Evolutionary conservation across 2,113 vertebrate genomes (phyloP).

Genomic region (Megalops atlanticus): DNA sequence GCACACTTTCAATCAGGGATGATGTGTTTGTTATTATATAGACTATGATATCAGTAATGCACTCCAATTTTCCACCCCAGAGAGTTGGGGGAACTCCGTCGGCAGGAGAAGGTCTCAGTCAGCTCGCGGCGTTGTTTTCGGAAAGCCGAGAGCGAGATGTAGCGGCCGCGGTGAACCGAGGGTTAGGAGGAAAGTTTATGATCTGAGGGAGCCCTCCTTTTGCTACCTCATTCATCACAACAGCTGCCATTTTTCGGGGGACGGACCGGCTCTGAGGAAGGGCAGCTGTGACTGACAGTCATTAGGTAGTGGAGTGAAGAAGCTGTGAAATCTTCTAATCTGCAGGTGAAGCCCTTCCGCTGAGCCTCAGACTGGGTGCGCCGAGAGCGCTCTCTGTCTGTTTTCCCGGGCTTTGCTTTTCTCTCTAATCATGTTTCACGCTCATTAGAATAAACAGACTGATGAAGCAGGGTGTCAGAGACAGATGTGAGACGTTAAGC

Average conservation of each 20-base stretch:
- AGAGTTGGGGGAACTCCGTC: not conserved
- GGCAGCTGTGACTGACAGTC: no score
- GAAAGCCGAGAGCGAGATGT: no score
- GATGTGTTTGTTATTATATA: not conserved
- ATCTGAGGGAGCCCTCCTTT: no score
- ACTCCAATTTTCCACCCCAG: not conserved
- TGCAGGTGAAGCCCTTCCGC: no score
- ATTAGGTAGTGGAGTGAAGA: not conserved
- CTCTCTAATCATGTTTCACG: not conserved
- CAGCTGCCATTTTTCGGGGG: not conserved
- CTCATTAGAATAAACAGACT: not conserved
- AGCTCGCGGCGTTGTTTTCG: no score
- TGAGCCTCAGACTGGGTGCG: no score
- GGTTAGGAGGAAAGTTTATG: no score
- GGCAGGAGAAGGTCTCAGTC: no score
- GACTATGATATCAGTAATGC: not conserved
- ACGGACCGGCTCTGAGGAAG: no score
- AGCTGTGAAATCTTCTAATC: not conserved
- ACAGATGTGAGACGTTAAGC: not conserved
- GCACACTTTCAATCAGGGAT: not conserved
- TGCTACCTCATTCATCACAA: no score
- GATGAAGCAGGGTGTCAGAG: not conserved
- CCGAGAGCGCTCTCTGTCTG: not conserved
- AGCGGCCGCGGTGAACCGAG: no score
- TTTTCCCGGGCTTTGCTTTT: not conserved